A percentile compares a stretch with the other conserved stretches of the same genome.
Evolutionary conservation across 2,888 invertebrate genomes (phyloP).

Genomic region (Baccha elongata): DNA sequence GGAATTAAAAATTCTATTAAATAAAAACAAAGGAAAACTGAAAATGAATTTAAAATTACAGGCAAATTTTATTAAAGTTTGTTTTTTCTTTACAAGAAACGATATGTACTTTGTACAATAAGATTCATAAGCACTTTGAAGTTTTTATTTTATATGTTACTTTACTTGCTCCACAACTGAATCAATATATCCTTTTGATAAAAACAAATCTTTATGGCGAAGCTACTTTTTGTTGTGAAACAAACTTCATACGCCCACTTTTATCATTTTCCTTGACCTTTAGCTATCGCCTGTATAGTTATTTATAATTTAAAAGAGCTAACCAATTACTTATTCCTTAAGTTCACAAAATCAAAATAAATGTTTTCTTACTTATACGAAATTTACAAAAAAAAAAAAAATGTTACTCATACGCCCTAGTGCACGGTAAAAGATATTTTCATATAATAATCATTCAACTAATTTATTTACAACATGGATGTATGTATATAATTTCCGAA

Average conservation of each 20-base stretch:
- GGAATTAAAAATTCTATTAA: background rate
- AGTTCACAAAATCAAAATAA: conserved; percentile 14
- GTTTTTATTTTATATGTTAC: too few relatives aligned
- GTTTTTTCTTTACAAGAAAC: too few relatives aligned
- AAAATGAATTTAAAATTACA: background rate
- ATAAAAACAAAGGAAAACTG: background rate
- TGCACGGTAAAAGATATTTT: conserved; percentile 3
- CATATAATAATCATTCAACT: conserved; percentile 12
- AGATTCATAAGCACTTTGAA: too few relatives aligned
- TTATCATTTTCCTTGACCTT: background rate
- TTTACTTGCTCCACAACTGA: too few relatives aligned
- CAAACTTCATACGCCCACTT: background rate
- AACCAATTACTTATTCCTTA: background rate
- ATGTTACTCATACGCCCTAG: conserved; percentile 20
- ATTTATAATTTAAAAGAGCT: background rate
- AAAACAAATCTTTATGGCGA: background rate
- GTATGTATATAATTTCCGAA: background rate
- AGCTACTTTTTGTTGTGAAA: background rate
- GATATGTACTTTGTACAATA: too few relatives aligned
- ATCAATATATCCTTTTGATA: background rate
- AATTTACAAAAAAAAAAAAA: background rate
- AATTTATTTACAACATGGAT: conserved; percentile 12
- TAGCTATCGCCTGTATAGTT: background rate
- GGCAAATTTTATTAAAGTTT: background rate
- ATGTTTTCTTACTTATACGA: background rate